Percentiles rank a stretch among this genome's conserved stretches.
phyloP scores from a whole-genome alignment of 30 jellyfish, hydroid and myxozoan genomes.

The Phacellophora camtschatica region DNA sequence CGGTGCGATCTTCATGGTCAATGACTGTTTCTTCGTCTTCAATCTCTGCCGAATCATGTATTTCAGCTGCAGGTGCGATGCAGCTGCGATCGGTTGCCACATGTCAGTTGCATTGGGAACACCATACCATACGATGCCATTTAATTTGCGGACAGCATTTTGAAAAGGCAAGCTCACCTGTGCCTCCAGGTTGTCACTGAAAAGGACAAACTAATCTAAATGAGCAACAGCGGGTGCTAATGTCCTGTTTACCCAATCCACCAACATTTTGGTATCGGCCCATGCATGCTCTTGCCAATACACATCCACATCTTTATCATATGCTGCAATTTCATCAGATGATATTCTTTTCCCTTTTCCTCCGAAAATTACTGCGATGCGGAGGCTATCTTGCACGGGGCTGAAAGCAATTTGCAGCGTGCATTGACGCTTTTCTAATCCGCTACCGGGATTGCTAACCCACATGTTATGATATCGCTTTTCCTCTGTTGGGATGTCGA shows the following conservation, averaged over 20 bases:
- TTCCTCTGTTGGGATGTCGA: not conserved
- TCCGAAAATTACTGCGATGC: constrained; percentile 20
- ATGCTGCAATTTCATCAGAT: constrained; percentile 37
- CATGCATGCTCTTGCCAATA: constrained; percentile 25
- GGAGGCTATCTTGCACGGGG: constrained; percentile 32
- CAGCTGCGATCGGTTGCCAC: constrained; percentile 76
- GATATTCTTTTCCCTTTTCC: constrained; percentile 34
- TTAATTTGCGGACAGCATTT: not conserved
- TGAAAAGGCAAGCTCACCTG: constrained; percentile 14
- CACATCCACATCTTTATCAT: constrained; percentile 45
- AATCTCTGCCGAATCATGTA: too few species aligned
- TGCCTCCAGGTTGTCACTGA: constrained; percentile 36
- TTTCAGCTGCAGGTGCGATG: too few species aligned
- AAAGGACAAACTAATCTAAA: constrained; percentile 8
- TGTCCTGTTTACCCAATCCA: constrained; percentile 35
- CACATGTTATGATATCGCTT: not conserved
- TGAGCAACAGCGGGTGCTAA: constrained; percentile 1
- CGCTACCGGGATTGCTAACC: constrained; percentile 23
- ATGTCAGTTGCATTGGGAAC: constrained; percentile 6
- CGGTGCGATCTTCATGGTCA: too few species aligned
- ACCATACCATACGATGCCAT: constrained; percentile 57
- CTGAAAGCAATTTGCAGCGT: constrained; percentile 39
- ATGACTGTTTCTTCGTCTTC: too few species aligned
- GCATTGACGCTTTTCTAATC: constrained; percentile 65
- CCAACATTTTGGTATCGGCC: constrained; percentile 45